A percentile compares a stretch with the other conserved stretches of the same genome.
phyloP scores from a whole-genome alignment of 2,797 vertebrate species.

The Champsocephalus esox region DNA sequence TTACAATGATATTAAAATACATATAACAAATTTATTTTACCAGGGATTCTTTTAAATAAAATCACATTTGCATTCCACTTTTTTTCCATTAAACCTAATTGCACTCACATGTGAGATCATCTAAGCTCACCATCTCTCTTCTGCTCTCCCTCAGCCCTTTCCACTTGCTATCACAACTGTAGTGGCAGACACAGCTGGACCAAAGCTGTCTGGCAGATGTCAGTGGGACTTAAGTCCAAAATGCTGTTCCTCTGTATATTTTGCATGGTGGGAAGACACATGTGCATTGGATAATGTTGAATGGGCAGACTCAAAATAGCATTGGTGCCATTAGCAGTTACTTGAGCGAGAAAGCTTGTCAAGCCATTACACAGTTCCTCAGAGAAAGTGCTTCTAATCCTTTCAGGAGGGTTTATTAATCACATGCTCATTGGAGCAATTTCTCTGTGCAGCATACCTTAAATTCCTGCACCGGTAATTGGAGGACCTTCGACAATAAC shows the following conservation, averaged over 20 bases:
- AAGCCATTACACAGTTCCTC: slow-evolving; percentile 60
- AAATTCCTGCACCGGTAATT: slow-evolving; percentile 70
- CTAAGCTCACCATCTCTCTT: slow-evolving; percentile 29
- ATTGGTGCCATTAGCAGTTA: slow-evolving; percentile 60
- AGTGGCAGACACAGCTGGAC: slow-evolving; percentile 72
- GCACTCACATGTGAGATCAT: slow-evolving; percentile 32
- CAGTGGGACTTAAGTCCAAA: slow-evolving; percentile 73
- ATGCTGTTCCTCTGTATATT: slow-evolving; percentile 78
- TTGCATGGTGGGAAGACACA: slow-evolving; percentile 73
- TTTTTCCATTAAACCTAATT: slow-evolving; percentile 32
- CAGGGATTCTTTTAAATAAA: slow-evolving; percentile 15
- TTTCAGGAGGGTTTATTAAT: slow-evolving; percentile 77
- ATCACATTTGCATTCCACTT: slow-evolving; percentile 6
- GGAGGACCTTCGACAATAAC: slow-evolving; percentile 54
- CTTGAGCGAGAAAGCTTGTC: slow-evolving; percentile 58
- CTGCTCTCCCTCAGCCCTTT: slow-evolving; percentile 37
- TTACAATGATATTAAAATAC: slow-evolving; percentile 49
- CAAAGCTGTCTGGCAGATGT: slow-evolving; percentile 87
- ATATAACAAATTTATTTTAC: slow-evolving; percentile 28
- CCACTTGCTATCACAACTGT: slow-evolving; percentile 47
- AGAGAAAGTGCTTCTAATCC: slow-evolving; percentile 75
- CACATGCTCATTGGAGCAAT: slow-evolving; percentile 76
- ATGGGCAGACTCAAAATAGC: slow-evolving; percentile 66
- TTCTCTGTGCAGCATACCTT: slow-evolving; percentile 68
- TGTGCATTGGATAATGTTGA: slow-evolving; percentile 65